Conservation (phyloP, 2,888 invertebrate species). For the Shargacucullia verbasci region DNA sequence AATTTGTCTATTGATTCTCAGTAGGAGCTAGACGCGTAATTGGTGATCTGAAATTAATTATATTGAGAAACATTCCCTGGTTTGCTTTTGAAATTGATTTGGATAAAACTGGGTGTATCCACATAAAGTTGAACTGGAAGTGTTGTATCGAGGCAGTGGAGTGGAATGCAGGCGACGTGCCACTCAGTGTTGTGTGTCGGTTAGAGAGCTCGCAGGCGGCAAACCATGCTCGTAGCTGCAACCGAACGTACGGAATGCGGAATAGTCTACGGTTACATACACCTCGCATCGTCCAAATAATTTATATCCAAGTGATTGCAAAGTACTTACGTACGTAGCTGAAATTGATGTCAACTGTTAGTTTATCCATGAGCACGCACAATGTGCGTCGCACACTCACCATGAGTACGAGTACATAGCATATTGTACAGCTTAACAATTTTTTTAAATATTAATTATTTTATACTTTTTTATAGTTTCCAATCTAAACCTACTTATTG, state of each 20-base stretch:
- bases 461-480: too few relatives aligned
- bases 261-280: conserved; percentile 75
- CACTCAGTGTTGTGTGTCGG: conserved; percentile 72
- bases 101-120: conserved; percentile 61
- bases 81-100: conserved; percentile 38
- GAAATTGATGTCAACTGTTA: conserved; percentile 48
- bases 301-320: conserved; percentile 64
- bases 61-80: too few relatives aligned
- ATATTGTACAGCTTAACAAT: too few relatives aligned
- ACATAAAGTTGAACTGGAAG: conserved; percentile 67
- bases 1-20: too few relatives aligned
- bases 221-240: conserved; percentile 74
- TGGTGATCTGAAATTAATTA: too few relatives aligned
- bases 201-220: conserved; percentile 73
- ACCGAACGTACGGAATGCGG: conserved; percentile 77
- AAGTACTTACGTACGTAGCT: conserved; percentile 29
- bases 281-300: conserved; percentile 73
- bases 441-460: too few relatives aligned
- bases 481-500: too few relatives aligned
- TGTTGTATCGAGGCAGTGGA: conserved; percentile 73
- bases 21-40: too few relatives aligned
- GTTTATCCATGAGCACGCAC: too few relatives aligned
- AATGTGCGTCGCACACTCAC: too few relatives aligned
- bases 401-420: too few relatives aligned
- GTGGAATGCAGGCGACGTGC: conserved; percentile 80